Evolutionary conservation across 2,797 vertebrate genomes (phyloP).

Genomic region (Toxotes lorentzi): DNA sequence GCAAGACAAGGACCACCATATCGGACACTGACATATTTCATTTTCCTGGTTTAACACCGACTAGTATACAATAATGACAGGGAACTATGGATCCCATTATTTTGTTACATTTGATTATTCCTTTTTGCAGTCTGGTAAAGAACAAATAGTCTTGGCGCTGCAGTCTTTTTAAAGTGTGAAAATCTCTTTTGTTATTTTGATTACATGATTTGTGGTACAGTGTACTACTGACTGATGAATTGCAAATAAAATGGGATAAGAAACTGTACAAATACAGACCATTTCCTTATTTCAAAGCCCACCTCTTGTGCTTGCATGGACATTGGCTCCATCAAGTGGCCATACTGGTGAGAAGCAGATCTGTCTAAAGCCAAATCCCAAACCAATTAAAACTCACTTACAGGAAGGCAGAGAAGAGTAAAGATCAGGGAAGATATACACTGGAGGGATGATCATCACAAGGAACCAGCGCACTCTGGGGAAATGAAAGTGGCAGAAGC

Average conservation of each 20-base stretch:
- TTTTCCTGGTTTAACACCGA: background rate
- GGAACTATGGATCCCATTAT: background rate
- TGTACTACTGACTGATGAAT: background rate
- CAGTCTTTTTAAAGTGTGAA: background rate
- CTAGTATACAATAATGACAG: background rate
- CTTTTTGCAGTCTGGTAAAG: background rate
- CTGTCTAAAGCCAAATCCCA: constrained; percentile 12
- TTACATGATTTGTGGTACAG: background rate
- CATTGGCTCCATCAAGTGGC: constrained; percentile 72
- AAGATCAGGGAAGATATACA: background rate
- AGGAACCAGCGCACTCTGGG: background rate
- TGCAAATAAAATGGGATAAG: background rate
- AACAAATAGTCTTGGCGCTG: background rate
- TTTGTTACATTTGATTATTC: background rate
- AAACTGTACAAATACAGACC: background rate
- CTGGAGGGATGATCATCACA: constrained; percentile 22
- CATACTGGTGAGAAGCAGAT: background rate
- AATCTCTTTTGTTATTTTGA: background rate
- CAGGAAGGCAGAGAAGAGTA: background rate
- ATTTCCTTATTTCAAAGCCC: background rate
- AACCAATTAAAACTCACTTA: constrained; percentile 18
- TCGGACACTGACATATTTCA: background rate
- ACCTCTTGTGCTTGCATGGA: constrained; percentile 2
- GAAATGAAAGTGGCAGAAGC: constrained; percentile 5
- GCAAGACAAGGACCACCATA: background rate